Percentiles rank a stretch among this genome's conserved stretches.
phyloP scores from a whole-genome alignment of 2,888 invertebrate species.

The Mythimna ferrago region DNA sequence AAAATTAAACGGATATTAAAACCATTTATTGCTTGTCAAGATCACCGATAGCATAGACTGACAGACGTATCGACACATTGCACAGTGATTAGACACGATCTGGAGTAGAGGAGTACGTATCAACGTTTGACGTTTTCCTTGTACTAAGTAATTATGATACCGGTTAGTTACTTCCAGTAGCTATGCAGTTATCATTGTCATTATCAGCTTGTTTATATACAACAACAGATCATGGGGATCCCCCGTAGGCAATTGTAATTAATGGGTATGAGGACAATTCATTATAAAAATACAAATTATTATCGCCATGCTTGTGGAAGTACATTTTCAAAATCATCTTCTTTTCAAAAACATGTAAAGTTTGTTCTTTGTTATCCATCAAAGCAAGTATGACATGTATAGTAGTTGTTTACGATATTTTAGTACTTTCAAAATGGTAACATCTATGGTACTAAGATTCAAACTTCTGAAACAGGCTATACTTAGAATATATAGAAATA shows the following conservation, averaged over 20 bases:
- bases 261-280: not conserved
- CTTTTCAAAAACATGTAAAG: not conserved
- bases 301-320: not conserved
- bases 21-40: conserved; percentile 54
- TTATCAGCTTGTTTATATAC: conserved; percentile 4
- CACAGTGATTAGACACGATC: conserved; percentile 49
- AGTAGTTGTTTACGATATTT: too few relatives aligned
- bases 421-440: too few relatives aligned
- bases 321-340: not conserved
- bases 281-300: not conserved
- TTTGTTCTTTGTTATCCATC: not conserved
- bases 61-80: conserved; percentile 49
- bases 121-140: conserved; percentile 40
- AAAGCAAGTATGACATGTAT: not conserved
- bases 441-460: not conserved
- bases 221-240: conserved; percentile 12
- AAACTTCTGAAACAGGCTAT: not conserved
- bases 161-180: conserved; percentile 19
- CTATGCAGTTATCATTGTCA: conserved; percentile 28
- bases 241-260: conserved; percentile 1
- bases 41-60: conserved; percentile 39
- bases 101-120: conserved; percentile 31
- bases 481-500: not conserved
- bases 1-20: conserved; percentile 22
- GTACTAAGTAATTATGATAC: conserved; percentile 14